These are phyloP conservation scores for Callimorpha dominula DNA, from an alignment of 2,888 invertebrate genomes.

Conservation along the genomic window DNA sequence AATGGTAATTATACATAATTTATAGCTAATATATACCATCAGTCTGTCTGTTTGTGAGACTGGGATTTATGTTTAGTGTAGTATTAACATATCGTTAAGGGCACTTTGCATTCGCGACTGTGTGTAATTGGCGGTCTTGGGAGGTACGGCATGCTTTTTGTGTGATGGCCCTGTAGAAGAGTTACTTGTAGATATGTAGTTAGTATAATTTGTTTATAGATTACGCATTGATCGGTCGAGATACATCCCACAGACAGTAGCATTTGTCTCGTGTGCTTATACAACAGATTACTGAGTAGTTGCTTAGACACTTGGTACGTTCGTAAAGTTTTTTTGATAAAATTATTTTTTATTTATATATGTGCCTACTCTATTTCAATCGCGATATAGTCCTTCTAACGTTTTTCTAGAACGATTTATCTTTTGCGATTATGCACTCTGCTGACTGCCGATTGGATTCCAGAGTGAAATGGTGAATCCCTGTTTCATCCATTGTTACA, in stretches of 20 bases:
- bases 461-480: no score
- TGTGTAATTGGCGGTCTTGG: conserved; percentile 56
- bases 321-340: no score
- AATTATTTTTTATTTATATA: no score
- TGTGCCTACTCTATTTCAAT: no score
- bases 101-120: conserved; percentile 47
- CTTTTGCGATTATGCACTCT: no score
- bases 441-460: no score
- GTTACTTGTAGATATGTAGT: conserved; percentile 5
- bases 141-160: conserved; percentile 42
- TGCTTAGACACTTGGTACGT: no score
- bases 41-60: conserved; percentile 61
- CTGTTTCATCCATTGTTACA: no score
- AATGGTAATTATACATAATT: conserved; percentile 59
- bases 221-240: neutral
- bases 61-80: conserved; percentile 56
- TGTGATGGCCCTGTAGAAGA: conserved; percentile 16
- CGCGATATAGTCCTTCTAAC: no score
- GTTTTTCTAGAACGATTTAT: no score
- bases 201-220: neutral
- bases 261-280: no score
- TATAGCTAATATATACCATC: conserved; percentile 73
- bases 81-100: conserved; percentile 49
- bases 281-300: no score
- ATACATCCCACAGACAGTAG: neutral